Percentiles rank a stretch among this genome's conserved stretches.
These are phyloP conservation scores for Rhyacophila evoluta DNA, from an alignment of 2,888 invertebrate genomes.

Conservation along the genomic window DNA sequence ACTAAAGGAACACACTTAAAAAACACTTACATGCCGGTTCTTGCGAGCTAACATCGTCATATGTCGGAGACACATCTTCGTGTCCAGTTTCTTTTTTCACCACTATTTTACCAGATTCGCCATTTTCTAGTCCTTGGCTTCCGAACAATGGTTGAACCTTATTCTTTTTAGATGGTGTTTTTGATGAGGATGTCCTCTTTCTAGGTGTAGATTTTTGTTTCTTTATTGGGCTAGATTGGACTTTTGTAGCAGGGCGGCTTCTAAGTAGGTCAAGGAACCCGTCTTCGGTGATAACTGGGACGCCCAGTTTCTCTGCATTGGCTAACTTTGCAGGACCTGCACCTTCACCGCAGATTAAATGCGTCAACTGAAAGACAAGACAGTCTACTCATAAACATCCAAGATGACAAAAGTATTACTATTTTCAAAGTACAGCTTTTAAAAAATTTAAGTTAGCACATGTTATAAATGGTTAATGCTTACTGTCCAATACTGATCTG, in stretches of 20 bases:
- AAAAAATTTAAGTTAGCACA: too few species aligned
- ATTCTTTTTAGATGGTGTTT: conserved; percentile 13
- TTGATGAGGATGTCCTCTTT: not conserved
- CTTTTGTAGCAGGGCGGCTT: conserved; percentile 59
- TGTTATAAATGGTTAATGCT: too few species aligned
- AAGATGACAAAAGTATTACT: too few species aligned
- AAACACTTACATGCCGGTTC: too few species aligned
- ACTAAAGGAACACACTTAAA: too few species aligned
- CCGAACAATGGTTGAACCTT: not conserved
- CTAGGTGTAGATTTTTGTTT: not conserved
- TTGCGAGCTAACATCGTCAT: too few species aligned
- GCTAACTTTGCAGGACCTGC: conserved; percentile 86
- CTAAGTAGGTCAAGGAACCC: conserved; percentile 83
- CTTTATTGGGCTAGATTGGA: conserved; percentile 28
- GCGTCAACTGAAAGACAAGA: conserved; percentile 71
- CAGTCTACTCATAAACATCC: too few species aligned
- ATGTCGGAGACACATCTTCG: too few species aligned
- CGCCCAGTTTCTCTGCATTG: conserved; percentile 78
- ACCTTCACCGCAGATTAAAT: conserved; percentile 87
- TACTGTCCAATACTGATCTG: too few species aligned
- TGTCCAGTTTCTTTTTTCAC: not conserved
- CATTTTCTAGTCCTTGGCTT: not conserved
- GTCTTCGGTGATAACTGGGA: conserved; percentile 85
- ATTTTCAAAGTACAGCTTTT: too few species aligned
- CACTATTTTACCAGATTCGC: not conserved